Percentiles rank a stretch among this genome's conserved stretches.
Evolutionary conservation across 2,113 vertebrate genomes (phyloP).

Genomic region (Octodon degus): DNA sequence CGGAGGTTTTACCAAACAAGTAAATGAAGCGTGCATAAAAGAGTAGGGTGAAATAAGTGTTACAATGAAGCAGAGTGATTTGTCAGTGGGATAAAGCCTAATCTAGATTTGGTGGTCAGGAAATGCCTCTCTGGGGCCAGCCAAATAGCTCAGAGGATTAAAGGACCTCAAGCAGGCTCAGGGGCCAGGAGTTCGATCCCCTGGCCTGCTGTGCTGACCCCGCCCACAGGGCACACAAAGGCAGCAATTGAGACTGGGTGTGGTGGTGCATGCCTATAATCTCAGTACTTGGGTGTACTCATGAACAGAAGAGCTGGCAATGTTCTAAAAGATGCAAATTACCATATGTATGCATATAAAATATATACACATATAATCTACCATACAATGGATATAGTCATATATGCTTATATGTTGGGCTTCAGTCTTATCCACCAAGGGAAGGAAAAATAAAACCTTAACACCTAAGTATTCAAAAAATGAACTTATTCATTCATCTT

Average conservation of each 20-base stretch:
- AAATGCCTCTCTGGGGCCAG: background rate
- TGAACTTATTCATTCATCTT: background rate
- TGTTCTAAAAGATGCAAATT: background rate
- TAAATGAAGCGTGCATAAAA: slow-evolving; percentile 11
- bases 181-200: no score
- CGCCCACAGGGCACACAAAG: no score
- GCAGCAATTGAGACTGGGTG: no score
- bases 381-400: background rate
- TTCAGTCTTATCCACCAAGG: slow-evolving; percentile 20
- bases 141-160: no score
- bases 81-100: background rate
- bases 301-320: background rate
- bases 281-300: background rate
- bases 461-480: background rate
- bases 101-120: background rate
- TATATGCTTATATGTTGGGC: background rate
- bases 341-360: background rate
- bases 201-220: no score
- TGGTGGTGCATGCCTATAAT: no score
- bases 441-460: slow-evolving; percentile 6
- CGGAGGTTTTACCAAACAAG: slow-evolving; percentile 15
- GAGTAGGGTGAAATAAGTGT: background rate
- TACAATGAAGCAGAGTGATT: background rate
- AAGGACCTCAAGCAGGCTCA: no score
- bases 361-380: background rate